phyloP scores from a whole-genome alignment of 2,113 vertebrate genomes.

The Gracilinanus agilis region DNA sequence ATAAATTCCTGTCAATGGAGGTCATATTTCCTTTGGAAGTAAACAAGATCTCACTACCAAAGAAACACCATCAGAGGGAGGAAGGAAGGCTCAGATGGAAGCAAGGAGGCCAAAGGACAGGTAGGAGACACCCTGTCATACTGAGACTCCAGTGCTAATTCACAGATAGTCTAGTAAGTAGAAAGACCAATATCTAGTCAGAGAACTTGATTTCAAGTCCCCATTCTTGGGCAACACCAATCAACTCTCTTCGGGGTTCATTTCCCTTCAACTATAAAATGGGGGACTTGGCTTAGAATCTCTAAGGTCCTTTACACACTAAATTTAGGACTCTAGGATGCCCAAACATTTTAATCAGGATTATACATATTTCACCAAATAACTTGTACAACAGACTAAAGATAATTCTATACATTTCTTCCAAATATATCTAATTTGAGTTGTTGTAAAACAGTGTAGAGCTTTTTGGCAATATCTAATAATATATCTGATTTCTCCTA shows the following conservation, averaged over 20 bases:
- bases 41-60: slow-evolving; percentile 1
- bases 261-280: background rate
- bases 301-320: background rate
- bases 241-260: background rate
- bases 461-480: background rate
- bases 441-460: slow-evolving; percentile 19
- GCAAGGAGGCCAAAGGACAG: background rate
- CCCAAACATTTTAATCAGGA: background rate
- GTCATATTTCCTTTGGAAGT: background rate
- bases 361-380: background rate
- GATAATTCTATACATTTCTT: background rate
- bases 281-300: background rate
- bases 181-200: background rate
- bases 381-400: background rate
- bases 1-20: background rate
- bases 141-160: background rate
- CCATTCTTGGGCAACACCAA: background rate
- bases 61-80: background rate
- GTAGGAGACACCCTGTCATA: background rate
- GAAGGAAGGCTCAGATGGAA: background rate
- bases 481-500: background rate
- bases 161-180: background rate
- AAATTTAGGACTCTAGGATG: background rate
- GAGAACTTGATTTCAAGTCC: background rate
- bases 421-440: background rate